A percentile compares a stretch with the other conserved stretches of the same genome.
phyloP scores from a whole-genome alignment of 2,113 vertebrate species.

The Hydropotes inermis region DNA sequence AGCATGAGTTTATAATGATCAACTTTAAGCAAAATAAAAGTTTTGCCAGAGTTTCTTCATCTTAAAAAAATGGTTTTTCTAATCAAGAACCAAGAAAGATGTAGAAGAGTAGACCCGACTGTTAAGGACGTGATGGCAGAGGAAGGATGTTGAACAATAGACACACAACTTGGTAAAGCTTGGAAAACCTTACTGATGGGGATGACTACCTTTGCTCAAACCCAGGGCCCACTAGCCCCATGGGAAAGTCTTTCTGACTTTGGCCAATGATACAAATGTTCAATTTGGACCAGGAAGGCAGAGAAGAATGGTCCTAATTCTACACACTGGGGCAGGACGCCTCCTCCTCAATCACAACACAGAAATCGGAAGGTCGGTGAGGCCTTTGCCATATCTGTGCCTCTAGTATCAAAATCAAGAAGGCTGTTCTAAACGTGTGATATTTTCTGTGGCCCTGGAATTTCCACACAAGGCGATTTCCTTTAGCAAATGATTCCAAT shows the following conservation, averaged over 20 bases:
- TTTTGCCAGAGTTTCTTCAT: neutral
- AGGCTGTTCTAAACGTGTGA: neutral
- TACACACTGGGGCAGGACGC: accelerated
- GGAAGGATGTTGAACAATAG: neutral
- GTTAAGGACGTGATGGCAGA: neutral
- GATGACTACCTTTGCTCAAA: neutral
- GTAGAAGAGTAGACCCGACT: accelerated
- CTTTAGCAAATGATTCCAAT: neutral
- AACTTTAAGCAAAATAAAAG: neutral
- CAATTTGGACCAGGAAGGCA: neutral
- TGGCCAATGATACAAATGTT: neutral
- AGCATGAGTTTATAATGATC: neutral
- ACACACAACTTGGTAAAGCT: neutral
- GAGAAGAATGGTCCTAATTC: neutral
- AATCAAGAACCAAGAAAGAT: neutral
- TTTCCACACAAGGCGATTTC: neutral
- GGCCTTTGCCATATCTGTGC: neutral
- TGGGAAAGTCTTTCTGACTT: neutral
- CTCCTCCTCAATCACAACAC: neutral
- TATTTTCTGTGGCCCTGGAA: neutral
- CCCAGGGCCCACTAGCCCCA: neutral
- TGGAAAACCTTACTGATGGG: neutral
- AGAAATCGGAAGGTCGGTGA: neutral
- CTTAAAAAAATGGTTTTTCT: neutral
- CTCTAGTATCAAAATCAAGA: neutral